Conservation (phyloP, 1,140 invertebrate genomes). For the Lysiphlebus fabarum region DNA sequence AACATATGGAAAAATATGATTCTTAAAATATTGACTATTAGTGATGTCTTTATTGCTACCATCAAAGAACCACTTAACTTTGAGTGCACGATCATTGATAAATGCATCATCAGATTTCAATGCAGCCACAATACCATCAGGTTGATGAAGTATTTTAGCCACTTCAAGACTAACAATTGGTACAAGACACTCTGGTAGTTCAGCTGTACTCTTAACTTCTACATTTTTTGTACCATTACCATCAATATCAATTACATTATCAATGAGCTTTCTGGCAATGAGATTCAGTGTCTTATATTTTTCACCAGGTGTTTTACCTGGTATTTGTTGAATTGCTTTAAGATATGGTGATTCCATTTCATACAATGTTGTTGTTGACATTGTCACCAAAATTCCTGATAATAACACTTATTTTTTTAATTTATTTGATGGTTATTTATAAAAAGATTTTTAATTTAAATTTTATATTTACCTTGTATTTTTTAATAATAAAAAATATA, state of each 20-base stretch:
- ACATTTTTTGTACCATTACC: too few relatives aligned
- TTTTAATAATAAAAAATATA: too few relatives aligned
- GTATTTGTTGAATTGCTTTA: slow-evolving; percentile 11
- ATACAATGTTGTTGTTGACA: too few relatives aligned
- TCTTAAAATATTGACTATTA: slow-evolving; percentile 33
- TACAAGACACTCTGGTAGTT: not conserved
- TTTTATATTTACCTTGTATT: too few relatives aligned
- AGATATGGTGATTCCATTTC: slow-evolving; percentile 14
- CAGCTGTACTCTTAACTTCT: too few relatives aligned
- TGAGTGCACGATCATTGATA: slow-evolving; percentile 35
- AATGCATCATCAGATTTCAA: slow-evolving; percentile 34
- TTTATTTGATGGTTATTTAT: too few relatives aligned
- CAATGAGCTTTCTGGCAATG: not conserved
- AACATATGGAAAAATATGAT: slow-evolving; percentile 32
- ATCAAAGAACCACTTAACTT: slow-evolving; percentile 36
- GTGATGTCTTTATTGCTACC: slow-evolving; percentile 24
- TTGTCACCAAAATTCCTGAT: too few relatives aligned
- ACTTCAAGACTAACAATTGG: slow-evolving; percentile 1
- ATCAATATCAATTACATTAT: not conserved
- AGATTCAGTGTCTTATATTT: slow-evolving; percentile 11
- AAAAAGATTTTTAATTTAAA: too few relatives aligned
- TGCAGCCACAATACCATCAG: slow-evolving; percentile 30
- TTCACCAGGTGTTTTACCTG: slow-evolving; percentile 10
- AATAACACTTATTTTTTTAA: too few relatives aligned
- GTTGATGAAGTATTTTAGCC: not conserved